Base-by-base conservation (phyloP, 2,797 vertebrate species). In the Botia almorhae region DNA sequence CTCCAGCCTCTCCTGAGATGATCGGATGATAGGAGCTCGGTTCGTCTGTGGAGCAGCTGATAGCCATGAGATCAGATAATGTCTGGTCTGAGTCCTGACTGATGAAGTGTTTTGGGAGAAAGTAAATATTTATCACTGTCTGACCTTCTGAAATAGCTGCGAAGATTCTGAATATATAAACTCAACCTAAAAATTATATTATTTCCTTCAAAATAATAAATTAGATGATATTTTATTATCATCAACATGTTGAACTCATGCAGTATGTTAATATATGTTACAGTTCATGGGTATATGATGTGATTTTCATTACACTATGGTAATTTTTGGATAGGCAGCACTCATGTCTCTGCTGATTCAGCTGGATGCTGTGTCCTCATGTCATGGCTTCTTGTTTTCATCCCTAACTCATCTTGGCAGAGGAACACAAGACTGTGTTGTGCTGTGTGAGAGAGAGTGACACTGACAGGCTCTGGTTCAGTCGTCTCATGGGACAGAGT, bases 391-490 rank as follows among this genome's bases (percentile, higher is more conserved):
- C 78, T 74, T 29, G 69, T 69, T 80, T 70, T 19, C 11, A 73
- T 58, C 14, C 23, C 50, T 80, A 76, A 83, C 84, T 75, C 72
- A 7, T 26, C 64, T 74, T 76, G 50, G 56, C 76, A 76, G 72
- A 63, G 53, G 69, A 86, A 72, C 81, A 76, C 81, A 84, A 81
- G 79, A 46, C 75, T 55, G 53, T 80, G 72, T 55, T 63, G 60
- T 80, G 72, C 61, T 63, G 60, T 78, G 81, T 73, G 74, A 78
- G 80, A 67, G 36, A 75, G 72, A 69, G 17, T n/a, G 48, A 69
- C 81, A 60, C 69, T 81, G 78, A 82, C 78, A 79, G 69, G 78
- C 19, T 48, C 72, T 69, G 68, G 75, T 78, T 76, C 53, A 64
- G 39, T 13, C 58, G 3, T 67, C 72, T 83, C 65, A 58, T 26